Base-by-base conservation (phyloP, 2,113 vertebrate genomes). In the Scytalopus superciliaris region DNA sequence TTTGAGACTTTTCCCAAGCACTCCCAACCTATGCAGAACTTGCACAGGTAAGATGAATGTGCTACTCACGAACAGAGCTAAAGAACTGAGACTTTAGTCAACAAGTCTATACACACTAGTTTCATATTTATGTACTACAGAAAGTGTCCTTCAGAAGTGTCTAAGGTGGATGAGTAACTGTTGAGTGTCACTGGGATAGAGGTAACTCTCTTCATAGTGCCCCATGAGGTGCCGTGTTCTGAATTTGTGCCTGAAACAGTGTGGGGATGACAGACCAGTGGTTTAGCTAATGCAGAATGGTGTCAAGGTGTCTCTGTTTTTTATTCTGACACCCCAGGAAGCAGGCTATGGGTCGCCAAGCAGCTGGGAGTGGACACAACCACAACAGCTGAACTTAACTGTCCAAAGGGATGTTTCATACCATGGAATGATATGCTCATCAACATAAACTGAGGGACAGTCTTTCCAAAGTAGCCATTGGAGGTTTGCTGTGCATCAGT, bases 281-380 rank as follows among this genome's bases (percentile, higher is more conserved):
- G 13, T 57, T 23, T 4, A 76, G 53, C 27, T 22, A 4, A 5
- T 1, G 2, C 62, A 53, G 18, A 75, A 19, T 22, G 22, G 47
- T 4, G 4, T 33, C 47, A 55, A 17, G 2, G 17, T 8, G 21
- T 8, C 19, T n/a, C 25, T 47, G 37, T 64, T 84, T 63, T 82
- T 62, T 42, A 14, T 10, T 17, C 55, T 6, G 44, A 55, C 66
- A 60, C 5, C 1, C 1, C 60, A 82, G 17, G 0, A 0, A 52
- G 25, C 17, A 47, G 30, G 28, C 4, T 7, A 40, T 16, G 19
- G 60, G 37, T 12, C 5, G 27, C 24, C 6, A 8, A 59, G 31
- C 4, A 6, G 31, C 4, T 42, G 33, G 35, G 18, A 64, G 27
- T 2, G 0, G 5, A 14, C 55, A 69, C 31, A 49, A 24, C 13